A percentile compares a stretch with the other conserved stretches of the same genome.
phyloP scores from a whole-genome alignment of 2,888 invertebrate genomes.

The Andrena haemorrhoa region DNA sequence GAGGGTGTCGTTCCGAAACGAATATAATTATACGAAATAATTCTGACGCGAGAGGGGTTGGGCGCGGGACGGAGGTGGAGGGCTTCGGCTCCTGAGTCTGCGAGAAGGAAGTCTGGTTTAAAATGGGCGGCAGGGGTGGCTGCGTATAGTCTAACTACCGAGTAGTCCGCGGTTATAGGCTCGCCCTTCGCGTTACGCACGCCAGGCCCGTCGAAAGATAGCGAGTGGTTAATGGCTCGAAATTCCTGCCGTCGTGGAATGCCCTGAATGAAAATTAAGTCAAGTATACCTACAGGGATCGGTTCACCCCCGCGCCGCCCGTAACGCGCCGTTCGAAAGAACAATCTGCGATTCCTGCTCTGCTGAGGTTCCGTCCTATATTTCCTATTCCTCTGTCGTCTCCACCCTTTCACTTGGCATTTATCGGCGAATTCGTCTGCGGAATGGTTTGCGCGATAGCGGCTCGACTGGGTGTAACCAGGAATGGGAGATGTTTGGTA shows the following conservation, averaged over 20 bases:
- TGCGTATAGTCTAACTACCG: constrained; percentile 62
- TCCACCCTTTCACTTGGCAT: no score
- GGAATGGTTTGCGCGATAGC: no score
- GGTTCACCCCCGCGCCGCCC: constrained; percentile 5
- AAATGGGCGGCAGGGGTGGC: constrained; percentile 54
- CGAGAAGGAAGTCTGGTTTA: constrained; percentile 65
- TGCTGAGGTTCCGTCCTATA: not conserved
- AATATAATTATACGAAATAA: constrained; percentile 85
- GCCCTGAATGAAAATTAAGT: constrained; percentile 84
- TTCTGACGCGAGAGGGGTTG: constrained; percentile 78
- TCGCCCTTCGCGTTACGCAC: constrained; percentile 73
- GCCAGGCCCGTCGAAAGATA: constrained; percentile 80
- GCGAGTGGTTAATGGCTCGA: constrained; percentile 83
- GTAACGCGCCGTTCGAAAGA: constrained; percentile 36
- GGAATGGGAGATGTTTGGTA: no score
- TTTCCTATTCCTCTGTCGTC: not conserved
- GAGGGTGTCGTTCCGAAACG: constrained; percentile 84
- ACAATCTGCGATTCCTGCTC: constrained; percentile 38
- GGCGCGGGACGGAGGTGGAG: constrained; percentile 19
- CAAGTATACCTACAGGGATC: constrained; percentile 69
- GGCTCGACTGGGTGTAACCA: no score
- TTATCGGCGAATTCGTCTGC: no score
- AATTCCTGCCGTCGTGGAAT: constrained; percentile 82
- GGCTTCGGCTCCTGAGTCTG: constrained; percentile 52
- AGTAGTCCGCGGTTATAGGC: constrained; percentile 71